Conservation (phyloP, 2,888 invertebrate species). For the Hydrotaea cyrtoneurina region DNA sequence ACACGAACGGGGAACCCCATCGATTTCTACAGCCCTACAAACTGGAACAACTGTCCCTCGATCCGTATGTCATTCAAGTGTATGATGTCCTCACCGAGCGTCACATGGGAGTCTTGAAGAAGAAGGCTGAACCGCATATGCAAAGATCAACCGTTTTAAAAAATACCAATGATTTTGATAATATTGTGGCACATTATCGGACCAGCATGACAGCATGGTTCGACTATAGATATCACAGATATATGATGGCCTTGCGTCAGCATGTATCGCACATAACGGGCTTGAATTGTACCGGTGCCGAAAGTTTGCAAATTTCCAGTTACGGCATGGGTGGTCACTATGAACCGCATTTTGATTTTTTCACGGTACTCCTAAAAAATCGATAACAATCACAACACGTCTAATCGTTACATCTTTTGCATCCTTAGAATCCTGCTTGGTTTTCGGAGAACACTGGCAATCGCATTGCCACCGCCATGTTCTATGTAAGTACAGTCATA, state of each 20-base stretch:
- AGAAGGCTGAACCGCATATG: slow-evolving; percentile 82
- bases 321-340: slow-evolving; percentile 88
- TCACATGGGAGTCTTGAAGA: slow-evolving; percentile 82
- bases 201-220: slow-evolving; percentile 85
- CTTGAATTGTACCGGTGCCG: slow-evolving; percentile 83
- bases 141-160: slow-evolving; percentile 85
- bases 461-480: slow-evolving; percentile 96
- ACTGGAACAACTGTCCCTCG: slow-evolving; percentile 82
- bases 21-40: slow-evolving; percentile 78
- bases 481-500: slow-evolving; percentile 94
- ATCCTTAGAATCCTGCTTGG: slow-evolving; percentile 81
- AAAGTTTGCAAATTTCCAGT: slow-evolving; percentile 85
- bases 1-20: slow-evolving; percentile 65
- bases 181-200: slow-evolving; percentile 84
- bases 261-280: slow-evolving; percentile 85
- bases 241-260: slow-evolving; percentile 81
- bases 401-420: not conserved
- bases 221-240: slow-evolving; percentile 69
- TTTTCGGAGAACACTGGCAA: slow-evolving; percentile 84
- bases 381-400: not conserved
- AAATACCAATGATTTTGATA: slow-evolving; percentile 84
- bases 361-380: slow-evolving; percentile 63
- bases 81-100: slow-evolving; percentile 82
- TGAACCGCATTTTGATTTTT: slow-evolving; percentile 84
- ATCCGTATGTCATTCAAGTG: slow-evolving; percentile 83